Evolutionary conservation across 2,888 invertebrate genomes (phyloP).

Genomic region (Thymelicus acteon): DNA sequence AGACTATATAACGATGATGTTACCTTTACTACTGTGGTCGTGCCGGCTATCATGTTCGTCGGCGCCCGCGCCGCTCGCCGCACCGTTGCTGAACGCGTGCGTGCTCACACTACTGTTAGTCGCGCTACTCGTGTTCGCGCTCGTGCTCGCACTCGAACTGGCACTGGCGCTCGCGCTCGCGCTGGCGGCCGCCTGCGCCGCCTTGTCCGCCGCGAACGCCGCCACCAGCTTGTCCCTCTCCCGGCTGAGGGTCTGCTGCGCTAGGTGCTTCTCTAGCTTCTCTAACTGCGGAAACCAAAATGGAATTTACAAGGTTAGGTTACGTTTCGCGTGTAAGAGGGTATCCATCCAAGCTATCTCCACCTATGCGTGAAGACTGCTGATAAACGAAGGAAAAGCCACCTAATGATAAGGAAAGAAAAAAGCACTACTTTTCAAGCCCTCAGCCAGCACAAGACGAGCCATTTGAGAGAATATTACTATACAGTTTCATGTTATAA

Average conservation of each 20-base stretch:
- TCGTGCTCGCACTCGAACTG: slow-evolving; percentile 34
- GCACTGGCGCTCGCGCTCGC: slow-evolving; percentile 41
- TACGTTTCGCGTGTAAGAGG: too few species aligned
- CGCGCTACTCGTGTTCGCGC: slow-evolving; percentile 35
- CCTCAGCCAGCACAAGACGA: too few species aligned
- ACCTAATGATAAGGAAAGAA: too few species aligned
- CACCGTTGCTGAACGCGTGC: slow-evolving; percentile 52
- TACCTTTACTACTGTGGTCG: slow-evolving; percentile 43
- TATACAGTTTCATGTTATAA: too few species aligned
- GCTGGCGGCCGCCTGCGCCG: slow-evolving; percentile 43
- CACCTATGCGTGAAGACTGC: too few species aligned
- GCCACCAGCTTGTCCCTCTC: slow-evolving; percentile 48
- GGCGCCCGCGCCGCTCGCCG: slow-evolving; percentile 48
- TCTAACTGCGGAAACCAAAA: slow-evolving; percentile 59
- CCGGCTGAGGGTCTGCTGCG: slow-evolving; percentile 51
- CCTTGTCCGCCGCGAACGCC: slow-evolving; percentile 42
- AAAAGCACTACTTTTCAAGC: too few species aligned
- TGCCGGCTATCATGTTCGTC: slow-evolving; percentile 52
- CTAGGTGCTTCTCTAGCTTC: slow-evolving; percentile 66
- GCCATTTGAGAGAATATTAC: too few species aligned
- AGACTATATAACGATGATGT: neutral
- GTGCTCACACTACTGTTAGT: slow-evolving; percentile 44
- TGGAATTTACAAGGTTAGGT: too few species aligned
- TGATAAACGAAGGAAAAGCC: too few species aligned
- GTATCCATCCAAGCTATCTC: too few species aligned